Percentiles rank a stretch among this genome's conserved stretches.
Conservation (phyloP, 1,140 invertebrate species). For the Zaprionus ornatus region DNA sequence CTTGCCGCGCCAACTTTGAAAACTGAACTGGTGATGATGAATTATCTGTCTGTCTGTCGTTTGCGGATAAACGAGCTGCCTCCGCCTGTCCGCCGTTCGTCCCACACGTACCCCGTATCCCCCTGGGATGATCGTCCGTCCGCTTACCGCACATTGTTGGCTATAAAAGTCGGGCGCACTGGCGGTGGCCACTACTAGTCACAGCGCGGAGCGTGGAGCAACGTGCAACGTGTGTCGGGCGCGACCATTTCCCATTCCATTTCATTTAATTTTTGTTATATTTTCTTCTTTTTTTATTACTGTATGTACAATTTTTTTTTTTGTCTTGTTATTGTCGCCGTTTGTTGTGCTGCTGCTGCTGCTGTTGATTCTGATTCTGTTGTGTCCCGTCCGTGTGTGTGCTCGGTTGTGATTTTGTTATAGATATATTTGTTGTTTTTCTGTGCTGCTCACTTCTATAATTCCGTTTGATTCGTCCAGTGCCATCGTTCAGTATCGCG, state of each 20-base stretch:
- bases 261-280: constrained; percentile 35
- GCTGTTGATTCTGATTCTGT: constrained; percentile 4
- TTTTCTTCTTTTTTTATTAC: background rate
- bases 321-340: constrained; percentile 18
- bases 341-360: constrained; percentile 29
- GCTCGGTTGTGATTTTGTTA: constrained; percentile 18
- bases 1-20: background rate
- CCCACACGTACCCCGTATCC: background rate
- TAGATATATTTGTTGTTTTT: constrained; percentile 32
- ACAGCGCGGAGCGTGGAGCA: constrained; percentile 54
- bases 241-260: constrained; percentile 54
- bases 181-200: constrained; percentile 29
- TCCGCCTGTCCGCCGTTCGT: background rate
- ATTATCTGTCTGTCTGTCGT: constrained; percentile 1
- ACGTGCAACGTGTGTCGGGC: constrained; percentile 24
- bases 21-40: background rate
- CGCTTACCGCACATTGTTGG: constrained; percentile 57
- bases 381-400: constrained; percentile 6
- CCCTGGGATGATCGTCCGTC: constrained; percentile 17
- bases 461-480: constrained; percentile 30
- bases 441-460: constrained; percentile 16
- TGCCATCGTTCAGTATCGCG: constrained; percentile 58
- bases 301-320: constrained; percentile 2
- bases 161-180: constrained; percentile 76
- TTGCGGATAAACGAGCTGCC: constrained; percentile 7